A percentile compares a stretch with the other conserved stretches of the same genome.
phyloP scores from a whole-genome alignment of 2,797 vertebrate genomes.

The Menidia menidia region DNA sequence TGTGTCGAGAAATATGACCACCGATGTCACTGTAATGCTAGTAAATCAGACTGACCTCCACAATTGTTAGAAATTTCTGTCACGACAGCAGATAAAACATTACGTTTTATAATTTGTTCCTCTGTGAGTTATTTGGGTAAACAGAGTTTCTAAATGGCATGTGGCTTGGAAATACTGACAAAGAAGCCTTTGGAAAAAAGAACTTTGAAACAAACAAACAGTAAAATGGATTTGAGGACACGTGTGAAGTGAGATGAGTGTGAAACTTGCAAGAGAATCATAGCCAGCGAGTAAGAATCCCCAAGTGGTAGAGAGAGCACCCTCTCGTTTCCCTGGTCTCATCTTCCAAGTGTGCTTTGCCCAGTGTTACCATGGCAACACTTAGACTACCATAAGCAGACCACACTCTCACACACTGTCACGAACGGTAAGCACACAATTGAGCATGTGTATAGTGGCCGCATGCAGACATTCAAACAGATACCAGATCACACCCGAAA shows the following conservation, averaged over 20 bases:
- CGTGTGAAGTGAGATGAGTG: slow-evolving; percentile 58
- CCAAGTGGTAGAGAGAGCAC: slow-evolving; percentile 45
- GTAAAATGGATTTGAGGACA: slow-evolving; percentile 39
- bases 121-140: slow-evolving; percentile 12
- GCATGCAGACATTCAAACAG: slow-evolving; percentile 11
- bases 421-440: slow-evolving; percentile 20
- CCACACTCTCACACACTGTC: slow-evolving; percentile 35
- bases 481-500: slow-evolving; percentile 6
- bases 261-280: slow-evolving; percentile 47
- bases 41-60: slow-evolving; percentile 12
- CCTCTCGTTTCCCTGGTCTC: slow-evolving; percentile 53
- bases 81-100: neutral
- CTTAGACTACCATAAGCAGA: slow-evolving; percentile 60
- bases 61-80: slow-evolving; percentile 26
- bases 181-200: slow-evolving; percentile 29
- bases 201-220: slow-evolving; percentile 20
- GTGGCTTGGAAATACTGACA: slow-evolving; percentile 27
- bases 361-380: slow-evolving; percentile 73
- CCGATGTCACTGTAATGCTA: slow-evolving; percentile 26
- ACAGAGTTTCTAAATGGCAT: slow-evolving; percentile 24
- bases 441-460: slow-evolving; percentile 23
- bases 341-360: slow-evolving; percentile 57
- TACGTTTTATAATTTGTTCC: slow-evolving; percentile 8
- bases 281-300: slow-evolving; percentile 59
- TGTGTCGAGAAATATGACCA: slow-evolving; percentile 27